A percentile compares a stretch with the other conserved stretches of the same genome.
These are phyloP conservation scores for Natrix natrix DNA, from an alignment of 2,797 vertebrate genomes.

Conservation along the genomic window DNA sequence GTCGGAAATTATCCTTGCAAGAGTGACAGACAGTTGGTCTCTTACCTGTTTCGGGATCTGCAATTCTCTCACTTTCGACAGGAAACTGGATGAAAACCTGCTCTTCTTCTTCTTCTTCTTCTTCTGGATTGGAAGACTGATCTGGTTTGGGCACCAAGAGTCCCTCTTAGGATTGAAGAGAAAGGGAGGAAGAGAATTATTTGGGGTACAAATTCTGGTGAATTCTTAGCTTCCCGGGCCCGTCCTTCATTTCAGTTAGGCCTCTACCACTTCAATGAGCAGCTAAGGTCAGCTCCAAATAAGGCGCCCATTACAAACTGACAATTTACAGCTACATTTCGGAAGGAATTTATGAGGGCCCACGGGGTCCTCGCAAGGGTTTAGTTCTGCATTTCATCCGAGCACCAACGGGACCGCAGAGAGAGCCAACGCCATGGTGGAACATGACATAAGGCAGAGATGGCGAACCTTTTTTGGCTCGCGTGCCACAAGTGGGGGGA, in stretches of 20 bases:
- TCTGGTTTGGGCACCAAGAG: constrained; percentile 22
- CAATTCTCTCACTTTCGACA: background rate
- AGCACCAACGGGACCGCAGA: too few relatives aligned
- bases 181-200: background rate
- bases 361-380: too few relatives aligned
- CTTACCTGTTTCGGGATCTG: constrained; percentile 5
- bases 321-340: too few relatives aligned
- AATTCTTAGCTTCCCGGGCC: background rate
- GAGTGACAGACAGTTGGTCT: background rate
- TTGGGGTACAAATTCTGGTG: background rate
- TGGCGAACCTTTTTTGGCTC: too few relatives aligned
- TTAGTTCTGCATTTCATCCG: too few relatives aligned
- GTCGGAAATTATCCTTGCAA: background rate
- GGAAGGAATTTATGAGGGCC: too few relatives aligned
- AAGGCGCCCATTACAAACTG: too few relatives aligned
- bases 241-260: background rate
- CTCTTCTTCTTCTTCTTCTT: background rate
- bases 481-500: too few relatives aligned
- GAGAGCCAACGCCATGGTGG: too few relatives aligned
- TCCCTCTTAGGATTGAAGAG: background rate
- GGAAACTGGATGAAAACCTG: constrained; percentile 8
- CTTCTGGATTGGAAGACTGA: background rate
- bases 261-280: background rate
- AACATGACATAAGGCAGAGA: too few relatives aligned
- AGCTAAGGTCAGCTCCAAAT: too few relatives aligned